Base-by-base conservation (phyloP, 2,797 vertebrate genomes). In the Melanogrammus aeglefinus region DNA sequence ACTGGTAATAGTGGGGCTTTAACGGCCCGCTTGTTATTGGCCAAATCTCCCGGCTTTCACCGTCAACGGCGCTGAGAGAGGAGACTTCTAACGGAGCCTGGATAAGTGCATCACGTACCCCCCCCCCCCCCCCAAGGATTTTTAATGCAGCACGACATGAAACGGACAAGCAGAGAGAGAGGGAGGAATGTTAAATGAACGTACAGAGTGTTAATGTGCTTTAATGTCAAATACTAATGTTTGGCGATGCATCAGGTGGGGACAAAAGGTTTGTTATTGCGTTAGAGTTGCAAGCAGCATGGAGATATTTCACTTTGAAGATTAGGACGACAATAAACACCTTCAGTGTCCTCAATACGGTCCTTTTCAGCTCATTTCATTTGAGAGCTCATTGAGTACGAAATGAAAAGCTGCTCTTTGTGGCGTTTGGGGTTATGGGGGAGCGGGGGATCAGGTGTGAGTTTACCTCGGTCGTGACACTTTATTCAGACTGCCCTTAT, bases 1-100 rank as follows among this genome's bases (percentile, higher is more conserved):
- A 14, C 39, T 33, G 35, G 81, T 80, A 84, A 80, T 86, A 72
- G 84, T 47, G 57, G 44, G 27, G 36, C 72, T 78, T 89, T 82
- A 83, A 76, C 69, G 74, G 78, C 76, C 79, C 74, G n/a, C 79
- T 83, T 78, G 76, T 80, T 75, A 76, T 72, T 74, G 79, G 79
- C 78, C 69, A 9, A 24, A 24, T 24, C 57, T 24, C 8, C 21
- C n/a, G 2, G 24, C 57, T 63, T 24, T 24, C 8, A 24, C 57
- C 8, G 57, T 3, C 21, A 9, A 57, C 7, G 7, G 51, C 2
- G 51, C 2, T 5, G 51, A 24, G n/a, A 21, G n/a, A 63, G 57
- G 57, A 2, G 6, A 10, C 21, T 63, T 63, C 57, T 57, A 9
- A 24, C 10, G 57, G 18, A 4, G 4, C 47, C 4, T 12, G 47